Evolutionary conservation across 2,797 vertebrate species (phyloP).

Genomic region (Rhinella marina): DNA sequence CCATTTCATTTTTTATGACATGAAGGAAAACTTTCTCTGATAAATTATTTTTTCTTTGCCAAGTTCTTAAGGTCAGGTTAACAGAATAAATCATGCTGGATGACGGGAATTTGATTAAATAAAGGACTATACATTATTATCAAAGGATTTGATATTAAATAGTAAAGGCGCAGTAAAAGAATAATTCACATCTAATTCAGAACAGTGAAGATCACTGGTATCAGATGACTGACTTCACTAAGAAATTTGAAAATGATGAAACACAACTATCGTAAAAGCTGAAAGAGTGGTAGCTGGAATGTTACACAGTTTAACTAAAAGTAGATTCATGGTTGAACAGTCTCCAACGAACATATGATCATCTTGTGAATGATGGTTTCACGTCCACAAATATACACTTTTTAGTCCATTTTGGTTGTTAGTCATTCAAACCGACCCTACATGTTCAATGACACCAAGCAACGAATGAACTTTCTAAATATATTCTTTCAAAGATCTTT

Average conservation of each 20-base stretch:
- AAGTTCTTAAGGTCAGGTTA: conserved; percentile 28
- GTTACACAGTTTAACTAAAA: background rate
- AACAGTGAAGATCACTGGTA: background rate
- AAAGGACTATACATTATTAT: background rate
- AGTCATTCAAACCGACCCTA: too few relatives aligned
- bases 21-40: conserved; percentile 39
- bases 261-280: background rate
- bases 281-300: background rate
- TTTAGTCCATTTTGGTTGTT: too few relatives aligned
- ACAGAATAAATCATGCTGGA: conserved; percentile 7
- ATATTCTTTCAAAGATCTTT: too few relatives aligned
- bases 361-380: too few relatives aligned
- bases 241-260: background rate
- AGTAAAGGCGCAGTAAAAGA: background rate
- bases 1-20: conserved; percentile 51
- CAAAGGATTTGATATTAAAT: background rate
- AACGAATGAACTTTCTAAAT: too few relatives aligned
- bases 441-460: too few relatives aligned
- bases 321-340: too few relatives aligned
- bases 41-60: conserved; percentile 25
- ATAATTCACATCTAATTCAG: background rate
- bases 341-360: too few relatives aligned
- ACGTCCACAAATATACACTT: too few relatives aligned
- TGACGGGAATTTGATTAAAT: background rate
- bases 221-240: background rate